A percentile compares a stretch with the other conserved stretches of the same genome.
phyloP scores from a whole-genome alignment of 2,888 invertebrate genomes.

The Nephrotoma guestfalica region DNA sequence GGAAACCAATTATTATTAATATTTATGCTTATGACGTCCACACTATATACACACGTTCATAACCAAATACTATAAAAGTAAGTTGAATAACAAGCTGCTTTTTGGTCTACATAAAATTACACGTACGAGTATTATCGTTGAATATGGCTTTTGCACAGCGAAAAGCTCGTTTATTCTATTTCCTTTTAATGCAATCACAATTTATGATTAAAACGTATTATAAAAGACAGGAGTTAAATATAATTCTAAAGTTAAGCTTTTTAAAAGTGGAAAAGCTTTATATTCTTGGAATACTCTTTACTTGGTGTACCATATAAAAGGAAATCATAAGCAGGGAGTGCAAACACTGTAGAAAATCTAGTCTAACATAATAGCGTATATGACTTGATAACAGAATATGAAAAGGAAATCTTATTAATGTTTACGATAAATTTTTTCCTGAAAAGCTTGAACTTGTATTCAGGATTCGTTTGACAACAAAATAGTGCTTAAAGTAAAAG shows the following conservation, averaged over 20 bases:
- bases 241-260: neutral
- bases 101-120: no score
- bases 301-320: neutral
- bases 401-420: neutral
- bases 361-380: neutral
- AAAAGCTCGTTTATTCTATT: neutral
- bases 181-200: neutral
- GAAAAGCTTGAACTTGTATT: neutral
- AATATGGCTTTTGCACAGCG: no score
- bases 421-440: neutral
- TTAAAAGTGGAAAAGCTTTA: neutral
- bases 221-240: neutral
- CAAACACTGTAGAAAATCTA: neutral
- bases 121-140: no score
- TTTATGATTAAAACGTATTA: neutral
- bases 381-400: neutral
- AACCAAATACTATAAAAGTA: no score
- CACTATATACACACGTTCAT: no score
- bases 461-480: neutral
- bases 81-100: no score
- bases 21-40: no score
- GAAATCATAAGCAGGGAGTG: neutral
- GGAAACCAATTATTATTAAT: no score
- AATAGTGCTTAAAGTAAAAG: neutral
- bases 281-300: neutral